Evolutionary conservation across 2,797 vertebrate genomes (phyloP).

Genomic region (Bradypus variegatus): DNA sequence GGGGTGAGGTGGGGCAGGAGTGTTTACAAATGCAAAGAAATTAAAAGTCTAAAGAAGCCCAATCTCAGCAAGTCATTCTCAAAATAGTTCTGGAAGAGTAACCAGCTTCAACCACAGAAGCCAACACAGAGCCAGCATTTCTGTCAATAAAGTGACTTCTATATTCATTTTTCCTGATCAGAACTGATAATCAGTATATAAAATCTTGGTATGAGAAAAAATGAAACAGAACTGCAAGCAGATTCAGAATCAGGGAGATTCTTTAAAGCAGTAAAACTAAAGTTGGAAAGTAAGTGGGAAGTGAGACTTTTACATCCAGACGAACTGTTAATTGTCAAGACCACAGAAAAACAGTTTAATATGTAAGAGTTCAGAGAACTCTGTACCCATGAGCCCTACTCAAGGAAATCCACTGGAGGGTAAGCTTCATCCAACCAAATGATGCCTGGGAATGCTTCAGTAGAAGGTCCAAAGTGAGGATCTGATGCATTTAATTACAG

Average conservation of each 20-base stretch:
- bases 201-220: not conserved
- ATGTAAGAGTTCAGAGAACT: not conserved
- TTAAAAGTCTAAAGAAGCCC: too few relatives aligned
- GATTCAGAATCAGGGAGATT: not conserved
- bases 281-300: not conserved
- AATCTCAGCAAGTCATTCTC: too few relatives aligned
- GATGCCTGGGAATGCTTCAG: not conserved
- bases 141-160: not conserved
- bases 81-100: not conserved
- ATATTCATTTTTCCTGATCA: not conserved
- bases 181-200: not conserved
- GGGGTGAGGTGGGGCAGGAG: not conserved
- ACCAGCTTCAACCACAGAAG: not conserved
- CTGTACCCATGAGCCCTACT: not conserved
- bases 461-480: not conserved
- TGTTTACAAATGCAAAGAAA: not conserved
- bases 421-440: not conserved
- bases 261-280: not conserved
- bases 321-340: not conserved
- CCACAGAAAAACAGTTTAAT: not conserved
- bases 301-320: not conserved
- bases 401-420: fast-evolving
- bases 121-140: not conserved
- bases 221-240: not conserved
- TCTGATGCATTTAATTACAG: fast-evolving